Conservation (phyloP, 2,113 vertebrate species). For the Alaudala cheleensis region DNA sequence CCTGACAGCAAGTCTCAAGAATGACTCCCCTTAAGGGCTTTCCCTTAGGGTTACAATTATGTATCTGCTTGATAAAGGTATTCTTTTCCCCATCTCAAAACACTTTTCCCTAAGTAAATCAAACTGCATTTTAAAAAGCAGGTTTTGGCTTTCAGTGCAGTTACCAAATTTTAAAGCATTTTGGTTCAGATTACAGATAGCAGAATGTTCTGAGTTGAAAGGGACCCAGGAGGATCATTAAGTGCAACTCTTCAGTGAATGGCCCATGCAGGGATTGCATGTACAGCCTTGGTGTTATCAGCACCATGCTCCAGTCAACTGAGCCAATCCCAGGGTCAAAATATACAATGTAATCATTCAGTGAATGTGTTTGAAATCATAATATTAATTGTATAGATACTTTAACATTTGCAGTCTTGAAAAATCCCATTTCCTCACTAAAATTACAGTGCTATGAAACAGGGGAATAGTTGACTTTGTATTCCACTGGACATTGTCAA, state of each 20-base stretch:
- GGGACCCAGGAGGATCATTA: not conserved
- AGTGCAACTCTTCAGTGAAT: not conserved
- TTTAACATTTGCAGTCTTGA: not conserved
- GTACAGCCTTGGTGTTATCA: not conserved
- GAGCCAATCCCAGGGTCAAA: not conserved
- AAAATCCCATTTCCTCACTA: not conserved
- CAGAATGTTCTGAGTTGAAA: not conserved
- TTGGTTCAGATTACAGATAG: not conserved
- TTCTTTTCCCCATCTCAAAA: not conserved
- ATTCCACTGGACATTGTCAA: not conserved
- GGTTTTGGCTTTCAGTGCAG: not conserved
- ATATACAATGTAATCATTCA: not conserved
- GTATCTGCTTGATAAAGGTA: fast-evolving
- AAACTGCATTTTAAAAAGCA: not conserved
- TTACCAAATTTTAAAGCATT: not conserved
- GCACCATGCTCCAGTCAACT: not conserved
- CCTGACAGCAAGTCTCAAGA: not conserved
- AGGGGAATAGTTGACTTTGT: not conserved
- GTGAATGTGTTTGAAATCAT: not conserved
- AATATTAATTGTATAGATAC: not conserved
- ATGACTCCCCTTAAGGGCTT: not conserved
- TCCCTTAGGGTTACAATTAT: not conserved
- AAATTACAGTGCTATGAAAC: not conserved
- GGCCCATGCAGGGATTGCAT: not conserved
- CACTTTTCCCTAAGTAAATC: not conserved